These are phyloP conservation scores for Alethe diademata DNA, from an alignment of 2,113 vertebrate species.

Conservation along the genomic window DNA sequence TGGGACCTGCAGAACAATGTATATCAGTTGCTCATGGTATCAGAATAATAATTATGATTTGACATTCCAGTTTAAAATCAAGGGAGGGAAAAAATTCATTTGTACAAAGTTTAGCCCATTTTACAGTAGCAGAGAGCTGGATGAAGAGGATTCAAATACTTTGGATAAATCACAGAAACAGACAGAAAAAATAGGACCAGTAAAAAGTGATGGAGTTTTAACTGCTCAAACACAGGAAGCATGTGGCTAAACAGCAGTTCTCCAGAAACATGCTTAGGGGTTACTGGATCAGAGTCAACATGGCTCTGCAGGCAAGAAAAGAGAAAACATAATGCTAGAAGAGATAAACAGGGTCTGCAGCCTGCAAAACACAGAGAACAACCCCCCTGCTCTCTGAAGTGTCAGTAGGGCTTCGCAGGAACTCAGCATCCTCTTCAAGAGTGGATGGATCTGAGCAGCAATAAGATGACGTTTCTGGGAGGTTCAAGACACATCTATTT, in stretches of 20 bases:
- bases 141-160: not conserved
- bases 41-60: not conserved
- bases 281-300: not conserved
- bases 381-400: not conserved
- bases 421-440: not conserved
- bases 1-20: not conserved
- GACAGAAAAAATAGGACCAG: not conserved
- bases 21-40: not conserved
- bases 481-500: not conserved
- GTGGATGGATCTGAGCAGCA: not conserved
- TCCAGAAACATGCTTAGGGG: not conserved
- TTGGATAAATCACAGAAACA: not conserved
- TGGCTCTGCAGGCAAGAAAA: fast-evolving
- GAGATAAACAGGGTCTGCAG: not conserved
- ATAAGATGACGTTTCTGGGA: not conserved
- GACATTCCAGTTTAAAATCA: not conserved
- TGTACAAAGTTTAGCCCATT: not conserved
- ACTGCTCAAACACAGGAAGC: not conserved
- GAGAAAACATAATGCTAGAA: not conserved
- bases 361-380: not conserved
- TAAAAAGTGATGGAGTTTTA: not conserved
- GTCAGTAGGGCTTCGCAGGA: not conserved
- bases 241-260: not conserved
- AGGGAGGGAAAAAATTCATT: not conserved
- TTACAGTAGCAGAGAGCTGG: not conserved